Evolutionary conservation across 2,113 vertebrate genomes (phyloP).

Genomic region (Dicerorhinus sumatrensis): DNA sequence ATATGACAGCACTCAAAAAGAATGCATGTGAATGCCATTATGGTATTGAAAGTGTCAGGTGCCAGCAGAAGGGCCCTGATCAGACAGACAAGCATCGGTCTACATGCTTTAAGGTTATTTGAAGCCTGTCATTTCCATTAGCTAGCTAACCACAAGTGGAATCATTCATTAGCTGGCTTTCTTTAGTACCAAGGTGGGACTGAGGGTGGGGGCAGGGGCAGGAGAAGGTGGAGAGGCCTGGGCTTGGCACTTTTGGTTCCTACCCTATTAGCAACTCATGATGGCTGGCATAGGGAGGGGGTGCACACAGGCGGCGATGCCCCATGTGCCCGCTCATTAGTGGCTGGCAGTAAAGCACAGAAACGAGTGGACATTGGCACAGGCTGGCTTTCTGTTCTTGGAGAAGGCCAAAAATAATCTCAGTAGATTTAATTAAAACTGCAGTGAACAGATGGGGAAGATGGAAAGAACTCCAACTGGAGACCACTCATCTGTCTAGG

Average conservation of each 20-base stretch:
- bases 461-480: conserved; percentile 94
- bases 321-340: conserved; percentile 93
- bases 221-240: conserved; percentile 78
- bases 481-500: conserved; percentile 96
- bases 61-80: conserved; percentile 89
- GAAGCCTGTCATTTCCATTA: conserved; percentile 92
- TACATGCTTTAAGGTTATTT: conserved; percentile 89
- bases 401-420: conserved; percentile 93
- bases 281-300: conserved; percentile 91
- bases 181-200: conserved; percentile 81
- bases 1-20: conserved; percentile 89
- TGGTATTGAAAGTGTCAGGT: conserved; percentile 90
- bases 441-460: conserved; percentile 97
- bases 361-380: conserved; percentile 96
- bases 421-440: conserved; percentile 99
- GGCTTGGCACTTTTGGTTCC: conserved; percentile 90
- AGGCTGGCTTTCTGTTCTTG: conserved; percentile 88
- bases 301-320: conserved; percentile 79
- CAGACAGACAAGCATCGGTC: conserved; percentile 88
- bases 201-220: conserved; percentile 76
- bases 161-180: conserved; percentile 90
- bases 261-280: conserved; percentile 96
- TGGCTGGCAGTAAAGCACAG: conserved; percentile 93
- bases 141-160: conserved; percentile 87
- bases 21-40: conserved; percentile 90